These are phyloP conservation scores for Athene cunicularia DNA, from an alignment of 2,113 vertebrate species.

Conservation along the genomic window DNA sequence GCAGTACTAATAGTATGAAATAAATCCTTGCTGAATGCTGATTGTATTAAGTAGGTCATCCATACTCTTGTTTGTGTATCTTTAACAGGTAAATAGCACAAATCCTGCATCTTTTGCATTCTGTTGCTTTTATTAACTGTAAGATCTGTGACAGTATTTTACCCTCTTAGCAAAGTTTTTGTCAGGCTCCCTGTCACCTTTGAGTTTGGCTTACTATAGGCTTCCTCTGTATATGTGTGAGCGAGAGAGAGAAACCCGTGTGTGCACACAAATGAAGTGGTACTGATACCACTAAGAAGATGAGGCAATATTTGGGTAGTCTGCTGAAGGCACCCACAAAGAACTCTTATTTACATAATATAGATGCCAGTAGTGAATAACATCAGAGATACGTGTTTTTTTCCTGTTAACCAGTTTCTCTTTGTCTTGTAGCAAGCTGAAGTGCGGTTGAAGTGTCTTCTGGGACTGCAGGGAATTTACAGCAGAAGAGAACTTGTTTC, in stretches of 20 bases:
- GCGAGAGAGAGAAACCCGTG: fast-evolving
- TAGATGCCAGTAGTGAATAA: background rate
- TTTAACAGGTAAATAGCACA: background rate
- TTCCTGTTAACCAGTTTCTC: background rate
- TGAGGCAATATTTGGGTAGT: background rate
- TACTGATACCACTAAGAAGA: background rate
- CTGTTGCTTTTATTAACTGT: background rate
- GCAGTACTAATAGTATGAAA: background rate
- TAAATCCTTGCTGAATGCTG: background rate
- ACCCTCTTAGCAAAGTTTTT: background rate
- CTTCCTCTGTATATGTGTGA: background rate
- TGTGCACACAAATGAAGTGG: background rate
- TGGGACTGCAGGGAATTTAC: conserved; percentile 84
- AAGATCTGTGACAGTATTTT: background rate
- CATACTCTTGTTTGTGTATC: background rate
- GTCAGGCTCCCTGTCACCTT: background rate
- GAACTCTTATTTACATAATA: background rate
- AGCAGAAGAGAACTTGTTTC: conserved; percentile 77
- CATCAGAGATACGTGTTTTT: background rate
- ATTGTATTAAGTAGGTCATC: background rate
- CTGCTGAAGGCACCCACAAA: background rate
- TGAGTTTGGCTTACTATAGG: background rate
- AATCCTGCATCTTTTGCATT: background rate
- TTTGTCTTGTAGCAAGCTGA: conserved; percentile 81
- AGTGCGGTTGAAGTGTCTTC: conserved; percentile 87